phyloP scores from a whole-genome alignment of 2,113 vertebrate species.

The Indicator maculatus region DNA sequence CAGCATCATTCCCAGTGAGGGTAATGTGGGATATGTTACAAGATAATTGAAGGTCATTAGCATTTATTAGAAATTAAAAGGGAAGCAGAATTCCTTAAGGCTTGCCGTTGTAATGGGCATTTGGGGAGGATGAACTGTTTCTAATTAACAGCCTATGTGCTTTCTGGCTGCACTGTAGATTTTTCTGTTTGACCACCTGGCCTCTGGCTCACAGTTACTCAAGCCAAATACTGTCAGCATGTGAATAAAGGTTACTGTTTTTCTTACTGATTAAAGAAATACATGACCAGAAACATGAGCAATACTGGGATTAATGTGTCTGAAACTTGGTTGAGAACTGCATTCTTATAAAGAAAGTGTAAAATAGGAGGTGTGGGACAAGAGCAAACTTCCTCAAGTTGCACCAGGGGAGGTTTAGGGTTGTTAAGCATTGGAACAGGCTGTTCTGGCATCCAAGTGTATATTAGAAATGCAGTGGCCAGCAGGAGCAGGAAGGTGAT shows the following conservation, averaged over 20 bases:
- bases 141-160: not conserved
- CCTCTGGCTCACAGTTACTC: not conserved
- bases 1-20: not conserved
- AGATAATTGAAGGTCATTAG: not conserved
- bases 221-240: not conserved
- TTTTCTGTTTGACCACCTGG: not conserved
- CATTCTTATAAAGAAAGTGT: not conserved
- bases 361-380: not conserved
- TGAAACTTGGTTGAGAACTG: not conserved
- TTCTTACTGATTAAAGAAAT: not conserved
- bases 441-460: too few species aligned
- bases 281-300: not conserved
- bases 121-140: conserved; percentile 1
- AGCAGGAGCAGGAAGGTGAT: too few species aligned
- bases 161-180: not conserved
- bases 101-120: not conserved
- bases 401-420: too few species aligned
- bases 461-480: too few species aligned
- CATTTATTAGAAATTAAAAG: conserved; percentile 26
- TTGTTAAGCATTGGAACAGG: too few species aligned
- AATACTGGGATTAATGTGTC: not conserved
- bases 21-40: not conserved
- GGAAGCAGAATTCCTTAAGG: not conserved
- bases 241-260: not conserved
- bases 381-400: too few species aligned